A percentile compares a stretch with the other conserved stretches of the same genome.
Evolutionary conservation across 2,888 invertebrate genomes (phyloP).

Genomic region (Metacarcinus magister): DNA sequence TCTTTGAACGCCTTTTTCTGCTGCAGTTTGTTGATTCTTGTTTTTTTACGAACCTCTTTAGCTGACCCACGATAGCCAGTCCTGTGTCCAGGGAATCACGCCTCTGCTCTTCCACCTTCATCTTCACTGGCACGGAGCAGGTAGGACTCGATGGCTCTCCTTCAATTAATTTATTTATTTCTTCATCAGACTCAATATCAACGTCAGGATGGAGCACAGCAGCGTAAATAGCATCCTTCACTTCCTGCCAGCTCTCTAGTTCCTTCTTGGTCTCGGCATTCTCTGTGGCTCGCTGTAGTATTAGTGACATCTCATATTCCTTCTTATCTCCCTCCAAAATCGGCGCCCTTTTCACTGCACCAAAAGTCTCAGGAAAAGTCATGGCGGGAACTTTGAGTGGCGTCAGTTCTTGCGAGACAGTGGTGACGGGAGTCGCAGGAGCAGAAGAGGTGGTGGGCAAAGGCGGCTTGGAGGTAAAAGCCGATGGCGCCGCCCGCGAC

Average conservation of each 20-base stretch:
- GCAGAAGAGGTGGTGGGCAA: background rate
- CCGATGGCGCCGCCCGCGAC: background rate
- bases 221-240: slow-evolving; percentile 81
- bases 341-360: slow-evolving; percentile 5
- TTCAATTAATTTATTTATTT: slow-evolving; percentile 79
- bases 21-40: slow-evolving; percentile 76
- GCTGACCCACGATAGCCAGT: slow-evolving; percentile 78
- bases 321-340: slow-evolving; percentile 35
- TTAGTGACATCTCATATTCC: slow-evolving; percentile 59
- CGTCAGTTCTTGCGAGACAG: background rate
- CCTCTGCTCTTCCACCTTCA: slow-evolving; percentile 23
- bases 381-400: slow-evolving; percentile 32
- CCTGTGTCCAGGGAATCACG: slow-evolving; percentile 59
- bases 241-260: slow-evolving; percentile 78
- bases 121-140: background rate
- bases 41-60: slow-evolving; percentile 80
- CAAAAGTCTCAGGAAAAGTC: background rate
- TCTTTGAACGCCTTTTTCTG: slow-evolving; percentile 83
- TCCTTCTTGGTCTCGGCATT: slow-evolving; percentile 74
- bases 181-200: slow-evolving; percentile 82
- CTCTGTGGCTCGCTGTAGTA: slow-evolving; percentile 75
- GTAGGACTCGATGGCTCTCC: slow-evolving; percentile 32
- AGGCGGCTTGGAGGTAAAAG: background rate
- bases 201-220: slow-evolving; percentile 81
- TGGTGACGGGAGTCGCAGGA: background rate